A percentile compares a stretch with the other conserved stretches of the same genome.
Conservation (phyloP, 2,888 invertebrate genomes). For the Caenorhabditis panamensis region DNA sequence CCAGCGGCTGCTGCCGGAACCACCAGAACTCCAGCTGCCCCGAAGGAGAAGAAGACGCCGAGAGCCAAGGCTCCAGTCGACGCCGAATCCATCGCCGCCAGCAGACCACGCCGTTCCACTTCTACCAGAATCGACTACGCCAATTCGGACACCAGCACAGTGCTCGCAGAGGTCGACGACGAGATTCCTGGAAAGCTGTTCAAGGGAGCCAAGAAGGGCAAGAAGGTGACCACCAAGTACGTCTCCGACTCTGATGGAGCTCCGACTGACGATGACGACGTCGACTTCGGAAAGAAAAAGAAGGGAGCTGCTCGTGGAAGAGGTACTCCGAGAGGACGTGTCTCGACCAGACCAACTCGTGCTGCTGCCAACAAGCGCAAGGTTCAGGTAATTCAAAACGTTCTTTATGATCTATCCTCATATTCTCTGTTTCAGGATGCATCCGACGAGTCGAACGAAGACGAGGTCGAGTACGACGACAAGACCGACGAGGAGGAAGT, state of each 20-base stretch:
- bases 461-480: constrained; percentile 66
- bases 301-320: constrained; percentile 49
- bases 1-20: constrained; percentile 31
- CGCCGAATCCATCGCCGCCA: constrained; percentile 69
- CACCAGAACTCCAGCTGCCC: constrained; percentile 26
- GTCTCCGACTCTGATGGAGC: constrained; percentile 58
- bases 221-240: constrained; percentile 34
- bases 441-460: constrained; percentile 71
- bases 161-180: constrained; percentile 76
- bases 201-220: constrained; percentile 60
- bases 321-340: constrained; percentile 36
- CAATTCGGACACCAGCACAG: constrained; percentile 78
- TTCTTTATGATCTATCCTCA: background rate
- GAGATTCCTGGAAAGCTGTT: constrained; percentile 79
- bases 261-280: constrained; percentile 68
- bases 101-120: constrained; percentile 78
- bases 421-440: constrained; percentile 55
- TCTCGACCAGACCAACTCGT: constrained; percentile 45
- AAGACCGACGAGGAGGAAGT: constrained; percentile 66
- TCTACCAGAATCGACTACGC: constrained; percentile 77
- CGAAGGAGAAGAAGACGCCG: constrained; percentile 31
- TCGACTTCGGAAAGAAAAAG: constrained; percentile 67
- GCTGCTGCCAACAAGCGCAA: constrained; percentile 58
- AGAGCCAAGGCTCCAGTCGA: constrained; percentile 46
- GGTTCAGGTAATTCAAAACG: constrained; percentile 30